Evolutionary conservation across 2,797 vertebrate genomes (phyloP), one percentile per base, ranked within the genome.

Genomic region (Hyperoplus lanceolatus): DNA sequence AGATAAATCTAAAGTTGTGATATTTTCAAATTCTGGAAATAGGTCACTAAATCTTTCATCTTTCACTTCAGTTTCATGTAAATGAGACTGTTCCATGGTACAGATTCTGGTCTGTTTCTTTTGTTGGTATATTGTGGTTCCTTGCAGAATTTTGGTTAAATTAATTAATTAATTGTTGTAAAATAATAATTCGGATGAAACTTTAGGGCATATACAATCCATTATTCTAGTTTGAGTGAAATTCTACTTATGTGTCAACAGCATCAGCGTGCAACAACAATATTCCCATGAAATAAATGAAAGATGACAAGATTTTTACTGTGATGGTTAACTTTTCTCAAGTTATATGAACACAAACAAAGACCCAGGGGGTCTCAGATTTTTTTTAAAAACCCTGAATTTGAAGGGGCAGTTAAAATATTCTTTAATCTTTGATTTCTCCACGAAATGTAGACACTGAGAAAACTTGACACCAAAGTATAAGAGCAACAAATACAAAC

Each of bases 321-420:
- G 38, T 77, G 67, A 81, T 78, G 65, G 48, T 78, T 82, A 41
- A 48, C 75, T 66, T 21, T 16, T 42, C 50, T 14, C 12, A 49
- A 10, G 5, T 29, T 51, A 74, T 62, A 72, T 49, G 55, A 67
- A 67, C 57, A 67, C 64, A 65, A 70, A 75, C 67, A 68, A 70
- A 81, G 74, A 57, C 51, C 38, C 67, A 36, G 13, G 39, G 58
- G 21, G 13, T 29, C 59, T 72, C 36, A 63, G 36, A 39, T 21
- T 21, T 21, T 21, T 21, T 21, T 21, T 21, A 51, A 53, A 77
- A 64, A 10, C 9, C 46, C 9, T 15, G 36, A 38, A 29, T 62
- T 66, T 43, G 68, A 75, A 58, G 12, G 4, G 29, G 48, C 45
- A n/a, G 29, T 38, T 5, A 6, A 49, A 16, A 45, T 13, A 42